Percentiles rank a stretch among this genome's conserved stretches.
These are phyloP conservation scores for Eutrigla gurnardus DNA, from an alignment of 2,797 vertebrate species.

Conservation along the genomic window DNA sequence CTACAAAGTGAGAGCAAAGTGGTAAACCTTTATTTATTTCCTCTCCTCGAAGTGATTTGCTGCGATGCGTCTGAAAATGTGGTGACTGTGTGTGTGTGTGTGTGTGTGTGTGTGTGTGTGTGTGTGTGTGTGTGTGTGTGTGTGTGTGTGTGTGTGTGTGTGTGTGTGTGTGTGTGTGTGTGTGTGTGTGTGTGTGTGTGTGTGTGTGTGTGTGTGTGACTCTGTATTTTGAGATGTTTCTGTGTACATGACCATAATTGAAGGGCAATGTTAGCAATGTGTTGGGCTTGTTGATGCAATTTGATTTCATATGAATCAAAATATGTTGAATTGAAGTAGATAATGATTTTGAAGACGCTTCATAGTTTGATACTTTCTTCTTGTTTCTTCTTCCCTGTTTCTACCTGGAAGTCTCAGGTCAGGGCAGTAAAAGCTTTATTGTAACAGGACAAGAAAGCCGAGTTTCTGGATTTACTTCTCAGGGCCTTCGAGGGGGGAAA, in stretches of 20 bases:
- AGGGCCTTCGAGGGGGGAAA: not conserved
- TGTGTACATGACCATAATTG: not conserved
- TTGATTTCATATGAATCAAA: not conserved
- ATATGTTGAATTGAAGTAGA: not conserved
- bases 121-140: constrained; percentile 2
- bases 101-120: constrained; percentile 1
- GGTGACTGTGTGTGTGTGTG: constrained; percentile 14
- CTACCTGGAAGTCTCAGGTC: not conserved
- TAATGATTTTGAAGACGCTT: not conserved
- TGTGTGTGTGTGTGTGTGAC: not conserved
- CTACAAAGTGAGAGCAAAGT: constrained; percentile 66
- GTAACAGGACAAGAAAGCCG: not conserved
- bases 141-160: constrained; percentile 3
- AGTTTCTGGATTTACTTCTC: not conserved
- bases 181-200: constrained; percentile 4
- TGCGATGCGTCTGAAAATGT: constrained; percentile 54
- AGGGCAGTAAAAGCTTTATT: not conserved
- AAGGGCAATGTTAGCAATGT: not conserved
- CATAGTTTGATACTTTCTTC: not conserved
- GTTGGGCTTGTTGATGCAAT: not conserved
- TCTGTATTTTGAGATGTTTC: constrained; percentile 23
- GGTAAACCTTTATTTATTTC: constrained; percentile 64
- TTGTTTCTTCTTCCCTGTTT: no score
- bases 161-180: not conserved
- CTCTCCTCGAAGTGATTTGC: constrained; percentile 51